phyloP scores from a whole-genome alignment of 1,140 invertebrate species.

The Adoxophyes honmai region DNA sequence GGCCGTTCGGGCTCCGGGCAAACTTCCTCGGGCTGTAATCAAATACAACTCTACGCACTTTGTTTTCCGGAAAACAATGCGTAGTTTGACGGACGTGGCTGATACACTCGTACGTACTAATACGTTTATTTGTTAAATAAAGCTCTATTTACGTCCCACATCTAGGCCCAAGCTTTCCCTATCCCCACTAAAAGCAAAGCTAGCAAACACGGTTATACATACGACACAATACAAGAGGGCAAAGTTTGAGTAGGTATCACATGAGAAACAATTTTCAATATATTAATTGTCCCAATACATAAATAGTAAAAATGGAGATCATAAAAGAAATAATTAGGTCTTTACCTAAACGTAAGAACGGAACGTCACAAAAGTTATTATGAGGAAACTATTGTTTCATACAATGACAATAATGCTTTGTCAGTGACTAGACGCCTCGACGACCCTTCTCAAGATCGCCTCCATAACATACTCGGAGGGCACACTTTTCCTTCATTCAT shows the following conservation, averaged over 20 bases:
- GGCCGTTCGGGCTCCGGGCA: not conserved
- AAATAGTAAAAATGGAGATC: not conserved
- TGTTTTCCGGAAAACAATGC: not conserved
- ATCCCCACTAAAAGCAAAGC: too few relatives aligned
- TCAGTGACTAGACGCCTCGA: slow-evolving; percentile 23
- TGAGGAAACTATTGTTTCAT: slow-evolving; percentile 22
- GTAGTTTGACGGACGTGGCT: too few relatives aligned
- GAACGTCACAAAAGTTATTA: slow-evolving; percentile 17
- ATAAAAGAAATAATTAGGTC: slow-evolving; percentile 5
- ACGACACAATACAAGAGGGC: too few relatives aligned
- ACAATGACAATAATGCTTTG: slow-evolving; percentile 33
- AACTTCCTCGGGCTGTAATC: not conserved
- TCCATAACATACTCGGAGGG: slow-evolving; percentile 23
- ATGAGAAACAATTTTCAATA: too few relatives aligned
- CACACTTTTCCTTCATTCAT: slow-evolving; percentile 30
- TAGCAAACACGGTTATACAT: too few relatives aligned
- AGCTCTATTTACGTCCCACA: too few relatives aligned
- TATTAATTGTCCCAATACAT: too few relatives aligned
- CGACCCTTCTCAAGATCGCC: slow-evolving; percentile 31
- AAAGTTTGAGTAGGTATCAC: too few relatives aligned
- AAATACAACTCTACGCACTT: not conserved
- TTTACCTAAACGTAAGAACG: not conserved
- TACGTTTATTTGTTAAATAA: too few relatives aligned
- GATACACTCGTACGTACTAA: too few relatives aligned
- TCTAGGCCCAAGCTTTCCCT: too few relatives aligned